Evolutionary conservation across 2,113 vertebrate genomes (phyloP).

Genomic region (Hippocampus zosterae): DNA sequence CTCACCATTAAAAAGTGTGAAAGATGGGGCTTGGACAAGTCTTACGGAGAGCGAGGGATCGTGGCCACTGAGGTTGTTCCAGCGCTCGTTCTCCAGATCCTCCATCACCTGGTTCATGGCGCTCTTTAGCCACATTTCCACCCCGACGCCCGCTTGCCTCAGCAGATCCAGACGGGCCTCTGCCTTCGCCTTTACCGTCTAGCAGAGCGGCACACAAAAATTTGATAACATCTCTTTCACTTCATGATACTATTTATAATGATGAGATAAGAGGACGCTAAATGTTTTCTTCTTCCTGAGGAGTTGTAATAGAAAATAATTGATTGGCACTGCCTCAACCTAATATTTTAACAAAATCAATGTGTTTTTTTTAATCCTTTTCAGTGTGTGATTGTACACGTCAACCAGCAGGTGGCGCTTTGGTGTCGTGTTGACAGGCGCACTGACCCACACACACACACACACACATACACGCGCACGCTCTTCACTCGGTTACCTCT

Average conservation of each 20-base stretch:
- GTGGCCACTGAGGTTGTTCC: constrained; percentile 82
- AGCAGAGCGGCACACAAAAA: neutral
- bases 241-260: too few relatives aligned
- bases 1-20: neutral
- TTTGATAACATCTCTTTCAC: too few relatives aligned
- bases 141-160: constrained; percentile 86
- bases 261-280: too few relatives aligned
- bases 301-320: too few relatives aligned
- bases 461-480: too few relatives aligned
- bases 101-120: constrained; percentile 99
- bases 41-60: constrained; percentile 86
- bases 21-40: neutral
- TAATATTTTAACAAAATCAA: neutral
- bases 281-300: too few relatives aligned
- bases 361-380: neutral
- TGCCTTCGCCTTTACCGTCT: constrained; percentile 92
- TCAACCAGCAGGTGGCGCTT: constrained; percentile 45
- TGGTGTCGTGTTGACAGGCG: neutral
- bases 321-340: too few relatives aligned
- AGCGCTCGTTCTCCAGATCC: constrained; percentile 94
- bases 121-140: constrained; percentile 95
- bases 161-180: constrained; percentile 91
- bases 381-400: neutral
- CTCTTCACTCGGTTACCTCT: constrained; percentile 73
- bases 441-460: neutral